Percentiles rank a stretch among this genome's conserved stretches.
Conservation (phyloP, 2,888 invertebrate species). For the Cremastobaeus sp. region DNA sequence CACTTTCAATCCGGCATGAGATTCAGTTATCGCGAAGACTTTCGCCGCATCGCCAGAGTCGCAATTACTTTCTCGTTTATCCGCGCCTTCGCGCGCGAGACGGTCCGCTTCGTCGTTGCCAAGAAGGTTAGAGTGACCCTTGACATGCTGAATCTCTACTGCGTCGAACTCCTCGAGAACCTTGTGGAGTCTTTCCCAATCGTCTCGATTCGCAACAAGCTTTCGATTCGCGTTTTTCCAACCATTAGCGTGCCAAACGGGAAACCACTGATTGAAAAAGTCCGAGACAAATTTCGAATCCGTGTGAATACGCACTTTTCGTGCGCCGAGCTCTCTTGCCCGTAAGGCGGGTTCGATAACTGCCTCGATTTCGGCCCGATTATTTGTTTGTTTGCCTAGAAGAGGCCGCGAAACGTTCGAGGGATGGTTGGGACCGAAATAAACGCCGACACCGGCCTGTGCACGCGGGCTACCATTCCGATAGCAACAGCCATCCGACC, state of each 20-base stretch:
- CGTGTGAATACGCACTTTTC: neutral
- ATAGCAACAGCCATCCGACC: neutral
- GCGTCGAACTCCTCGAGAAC: neutral
- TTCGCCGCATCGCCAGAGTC: no score
- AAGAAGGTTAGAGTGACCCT: neutral
- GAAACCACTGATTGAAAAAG: neutral
- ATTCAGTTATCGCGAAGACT: neutral
- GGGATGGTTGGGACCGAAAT: constrained; percentile 86
- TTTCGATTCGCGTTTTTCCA: neutral
- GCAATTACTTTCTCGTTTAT: no score
- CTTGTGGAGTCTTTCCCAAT: neutral
- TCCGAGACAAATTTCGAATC: neutral
- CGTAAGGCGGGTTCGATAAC: constrained; percentile 86
- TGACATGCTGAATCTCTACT: neutral
- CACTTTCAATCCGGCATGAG: neutral
- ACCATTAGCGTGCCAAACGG: neutral
- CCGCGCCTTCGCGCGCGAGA: neutral
- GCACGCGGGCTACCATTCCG: neutral
- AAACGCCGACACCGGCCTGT: neutral
- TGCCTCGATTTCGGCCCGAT: no score
- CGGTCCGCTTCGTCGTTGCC: neutral
- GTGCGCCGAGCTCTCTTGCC: constrained; percentile 80
- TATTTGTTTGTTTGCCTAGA: constrained; percentile 88
- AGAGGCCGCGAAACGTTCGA: constrained; percentile 88
- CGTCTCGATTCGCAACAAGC: neutral